Evolutionary conservation across 1,140 invertebrate genomes (phyloP), one percentile per base, ranked within the genome.

Genomic region (Temnothorax longispinosus): DNA sequence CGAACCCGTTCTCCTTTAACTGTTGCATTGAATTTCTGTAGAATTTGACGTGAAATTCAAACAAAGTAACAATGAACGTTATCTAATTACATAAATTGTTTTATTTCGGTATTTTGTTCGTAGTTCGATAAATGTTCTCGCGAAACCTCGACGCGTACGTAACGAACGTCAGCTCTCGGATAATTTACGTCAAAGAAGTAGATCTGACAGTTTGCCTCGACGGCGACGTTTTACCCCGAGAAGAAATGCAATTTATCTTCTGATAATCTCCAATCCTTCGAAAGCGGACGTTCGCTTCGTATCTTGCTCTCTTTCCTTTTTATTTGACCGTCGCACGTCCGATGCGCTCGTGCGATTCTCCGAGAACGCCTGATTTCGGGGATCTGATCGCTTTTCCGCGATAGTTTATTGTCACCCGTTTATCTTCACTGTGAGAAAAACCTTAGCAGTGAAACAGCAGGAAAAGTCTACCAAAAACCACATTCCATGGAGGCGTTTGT

Each of bases 191-290:
- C 80, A 74, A 84, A 84, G 80, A 75, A 74, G 54, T 84, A 75
- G 54, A 84, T 75, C 80, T 74, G 54, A 60, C 54, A 69, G 21
- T 47, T 82, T 54, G 54, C 80, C 54, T 74, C 67, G 67, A 82
- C 56, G 69, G 69, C 69, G 69, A 84, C 56, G 69, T 75, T 74
- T 75, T 75, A 84, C 41, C 27, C 74, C 62, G 87, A 69, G 71
- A 85, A 87, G 75, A 85, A 85, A 71, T 44, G 77, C 77, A 82
- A 86, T 86, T 86, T 86, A 82, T 86, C 85, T 71, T 82, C 58
- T 76, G 58, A 78, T 75, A 87, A 90, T 87, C 87, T 85, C 88
- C 75, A 58, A 72, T 78, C 87, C 77, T 88, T 82, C 84, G 77
- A 86, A 78, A 77, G 72, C 58, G 87, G 81, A 82, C 80, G 80